These are phyloP conservation scores for Euschistus heros DNA, from an alignment of 1,140 invertebrate species.

Conservation along the genomic window DNA sequence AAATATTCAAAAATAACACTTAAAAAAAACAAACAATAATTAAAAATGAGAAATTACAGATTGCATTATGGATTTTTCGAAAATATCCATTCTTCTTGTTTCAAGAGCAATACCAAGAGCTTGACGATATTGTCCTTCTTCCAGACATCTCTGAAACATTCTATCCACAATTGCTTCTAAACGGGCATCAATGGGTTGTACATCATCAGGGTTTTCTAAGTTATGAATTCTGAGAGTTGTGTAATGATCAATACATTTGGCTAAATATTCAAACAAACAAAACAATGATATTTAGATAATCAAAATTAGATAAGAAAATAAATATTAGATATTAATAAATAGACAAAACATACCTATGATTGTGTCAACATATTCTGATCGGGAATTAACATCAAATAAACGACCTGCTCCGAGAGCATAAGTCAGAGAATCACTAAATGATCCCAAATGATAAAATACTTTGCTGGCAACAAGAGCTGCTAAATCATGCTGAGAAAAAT, in stretches of 20 bases:
- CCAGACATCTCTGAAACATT: slow-evolving; percentile 92
- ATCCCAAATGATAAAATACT: slow-evolving; percentile 95
- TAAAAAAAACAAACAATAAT: slow-evolving; percentile 15
- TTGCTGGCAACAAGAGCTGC: slow-evolving; percentile 97
- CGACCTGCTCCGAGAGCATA: slow-evolving; percentile 88
- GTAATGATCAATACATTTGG: slow-evolving; percentile 92
- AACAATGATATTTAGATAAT: background rate
- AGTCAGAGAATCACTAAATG: slow-evolving; percentile 89
- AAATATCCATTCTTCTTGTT: slow-evolving; percentile 91
- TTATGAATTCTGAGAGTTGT: slow-evolving; percentile 69
- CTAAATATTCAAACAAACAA: slow-evolving; percentile 36
- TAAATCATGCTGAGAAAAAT: slow-evolving; percentile 76
- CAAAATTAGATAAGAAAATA: background rate
- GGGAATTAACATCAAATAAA: slow-evolving; percentile 85
- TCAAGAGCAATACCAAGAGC: slow-evolving; percentile 89
- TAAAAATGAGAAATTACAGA: slow-evolving; percentile 44
- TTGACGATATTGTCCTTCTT: slow-evolving; percentile 87
- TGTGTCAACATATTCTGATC: slow-evolving; percentile 93
- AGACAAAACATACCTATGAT: slow-evolving; percentile 60
- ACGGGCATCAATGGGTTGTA: slow-evolving; percentile 69
- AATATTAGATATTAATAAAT: background rate
- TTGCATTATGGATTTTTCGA: slow-evolving; percentile 80
- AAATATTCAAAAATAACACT: background rate
- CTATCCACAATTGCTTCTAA: slow-evolving; percentile 90
- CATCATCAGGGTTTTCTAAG: slow-evolving; percentile 43